These are phyloP conservation scores for Cephus nigrinus DNA, from an alignment of 2,888 invertebrate genomes.

Conservation along the genomic window DNA sequence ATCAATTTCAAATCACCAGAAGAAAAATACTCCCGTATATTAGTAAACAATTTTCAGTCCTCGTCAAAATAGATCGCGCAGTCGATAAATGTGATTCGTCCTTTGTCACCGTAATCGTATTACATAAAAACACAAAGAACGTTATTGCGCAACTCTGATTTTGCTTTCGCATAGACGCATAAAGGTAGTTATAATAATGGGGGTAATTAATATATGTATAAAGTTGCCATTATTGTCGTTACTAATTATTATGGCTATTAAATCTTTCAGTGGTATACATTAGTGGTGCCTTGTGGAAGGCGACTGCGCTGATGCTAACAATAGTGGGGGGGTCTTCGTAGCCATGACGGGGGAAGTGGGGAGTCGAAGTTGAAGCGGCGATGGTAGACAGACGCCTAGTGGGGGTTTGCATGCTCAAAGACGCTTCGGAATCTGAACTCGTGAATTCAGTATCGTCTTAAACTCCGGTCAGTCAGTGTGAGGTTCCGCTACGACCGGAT, in stretches of 20 bases:
- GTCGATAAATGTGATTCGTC: background rate
- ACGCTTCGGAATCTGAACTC: background rate
- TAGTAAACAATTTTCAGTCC: background rate
- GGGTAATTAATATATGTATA: background rate
- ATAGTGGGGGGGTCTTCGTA: background rate
- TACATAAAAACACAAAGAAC: background rate
- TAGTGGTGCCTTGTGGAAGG: background rate
- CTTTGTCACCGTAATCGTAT: background rate
- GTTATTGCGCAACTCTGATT: background rate
- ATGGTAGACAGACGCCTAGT: background rate
- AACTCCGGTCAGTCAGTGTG: background rate
- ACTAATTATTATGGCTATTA: background rate
- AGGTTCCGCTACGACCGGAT: background rate
- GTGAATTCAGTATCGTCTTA: background rate
- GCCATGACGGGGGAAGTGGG: background rate
- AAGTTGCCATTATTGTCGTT: background rate
- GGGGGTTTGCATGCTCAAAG: background rate
- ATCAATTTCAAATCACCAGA: background rate
- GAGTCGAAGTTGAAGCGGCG: background rate
- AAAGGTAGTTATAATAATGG: background rate
- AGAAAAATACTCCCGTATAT: background rate
- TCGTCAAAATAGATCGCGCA: background rate
- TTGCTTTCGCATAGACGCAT: background rate
- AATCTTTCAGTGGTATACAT: background rate
- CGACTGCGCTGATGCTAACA: background rate